Percentiles rank a stretch among this genome's conserved stretches.
These are phyloP conservation scores for Antheraea assamensis DNA, from an alignment of 2,888 invertebrate genomes.

Conservation along the genomic window DNA sequence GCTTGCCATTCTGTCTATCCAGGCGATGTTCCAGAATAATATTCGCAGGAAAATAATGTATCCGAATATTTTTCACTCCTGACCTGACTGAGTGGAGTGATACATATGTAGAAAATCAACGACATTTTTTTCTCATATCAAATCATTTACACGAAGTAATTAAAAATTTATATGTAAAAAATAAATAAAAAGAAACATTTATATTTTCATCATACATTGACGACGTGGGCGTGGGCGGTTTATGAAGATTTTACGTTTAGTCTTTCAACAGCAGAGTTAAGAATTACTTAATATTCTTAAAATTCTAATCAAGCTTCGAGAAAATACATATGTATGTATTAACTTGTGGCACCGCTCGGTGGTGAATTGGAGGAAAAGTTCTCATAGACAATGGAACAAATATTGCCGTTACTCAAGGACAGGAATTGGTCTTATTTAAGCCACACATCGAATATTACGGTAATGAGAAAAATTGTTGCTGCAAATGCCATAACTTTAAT, in stretches of 20 bases:
- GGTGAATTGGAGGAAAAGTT: constrained; percentile 81
- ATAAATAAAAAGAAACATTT: neutral
- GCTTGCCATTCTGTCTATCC: no score
- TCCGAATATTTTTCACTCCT: no score
- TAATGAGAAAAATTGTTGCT: constrained; percentile 76
- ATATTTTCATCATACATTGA: neutral
- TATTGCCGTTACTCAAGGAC: constrained; percentile 77
- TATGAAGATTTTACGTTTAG: constrained; percentile 17
- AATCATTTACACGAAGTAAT: neutral
- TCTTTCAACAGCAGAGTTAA: constrained; percentile 21
- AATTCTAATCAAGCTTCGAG: neutral
- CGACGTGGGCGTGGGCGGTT: neutral
- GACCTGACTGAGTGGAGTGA: neutral
- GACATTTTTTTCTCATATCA: neutral
- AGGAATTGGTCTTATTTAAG: constrained; percentile 80
- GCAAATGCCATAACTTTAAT: constrained; percentile 80
- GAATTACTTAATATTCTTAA: no score
- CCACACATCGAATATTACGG: constrained; percentile 68
- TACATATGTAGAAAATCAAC: neutral
- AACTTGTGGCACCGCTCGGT: constrained; percentile 85
- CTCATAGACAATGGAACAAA: constrained; percentile 79
- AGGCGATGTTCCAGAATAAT: no score
- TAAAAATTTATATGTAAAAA: neutral
- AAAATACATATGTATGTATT: neutral
- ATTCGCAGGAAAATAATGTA: no score